Evolutionary conservation across 1,140 invertebrate genomes (phyloP).

Genomic region (Battus philenor): DNA sequence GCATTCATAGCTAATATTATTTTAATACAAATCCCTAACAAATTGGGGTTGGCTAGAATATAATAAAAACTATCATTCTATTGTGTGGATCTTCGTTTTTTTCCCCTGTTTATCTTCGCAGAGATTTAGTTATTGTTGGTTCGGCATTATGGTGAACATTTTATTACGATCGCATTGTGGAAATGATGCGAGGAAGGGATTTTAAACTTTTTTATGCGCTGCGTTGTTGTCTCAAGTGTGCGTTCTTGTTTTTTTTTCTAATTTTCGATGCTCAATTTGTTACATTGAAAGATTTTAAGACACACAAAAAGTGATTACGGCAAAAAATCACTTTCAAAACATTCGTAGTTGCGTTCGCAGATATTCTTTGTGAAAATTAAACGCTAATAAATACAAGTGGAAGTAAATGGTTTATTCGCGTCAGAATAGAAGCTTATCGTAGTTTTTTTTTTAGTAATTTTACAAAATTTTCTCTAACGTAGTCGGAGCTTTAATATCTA

Average conservation of each 20-base stretch:
- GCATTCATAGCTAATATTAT: slow-evolving; percentile 22
- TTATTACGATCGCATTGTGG: slow-evolving; percentile 21
- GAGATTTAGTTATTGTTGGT: slow-evolving; percentile 18
- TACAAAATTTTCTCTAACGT: too few species aligned
- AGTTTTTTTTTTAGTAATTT: too few species aligned
- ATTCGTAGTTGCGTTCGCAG: too few species aligned
- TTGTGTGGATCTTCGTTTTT: slow-evolving; percentile 16
- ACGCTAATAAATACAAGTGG: too few species aligned
- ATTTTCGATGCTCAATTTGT: slow-evolving; percentile 5
- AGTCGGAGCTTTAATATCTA: too few species aligned
- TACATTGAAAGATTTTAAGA: slow-evolving; percentile 14
- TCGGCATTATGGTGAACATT: slow-evolving; percentile 17
- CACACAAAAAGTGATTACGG: too few species aligned
- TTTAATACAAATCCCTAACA: slow-evolving; percentile 23
- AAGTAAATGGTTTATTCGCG: too few species aligned
- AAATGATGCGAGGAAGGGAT: slow-evolving; percentile 22
- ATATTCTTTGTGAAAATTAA: too few species aligned
- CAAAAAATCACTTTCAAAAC: too few species aligned
- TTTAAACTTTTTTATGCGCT: slow-evolving; percentile 18
- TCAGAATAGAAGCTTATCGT: too few species aligned
- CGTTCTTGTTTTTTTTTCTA: slow-evolving; percentile 7
- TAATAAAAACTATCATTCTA: slow-evolving; percentile 18
- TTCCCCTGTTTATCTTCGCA: slow-evolving; percentile 16
- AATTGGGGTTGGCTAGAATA: slow-evolving; percentile 17
- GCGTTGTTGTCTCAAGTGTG: slow-evolving; percentile 24